Evolutionary conservation across 64 coral and sea anemone genomes (phyloP).

Genomic region (Acropora tenuis): DNA sequence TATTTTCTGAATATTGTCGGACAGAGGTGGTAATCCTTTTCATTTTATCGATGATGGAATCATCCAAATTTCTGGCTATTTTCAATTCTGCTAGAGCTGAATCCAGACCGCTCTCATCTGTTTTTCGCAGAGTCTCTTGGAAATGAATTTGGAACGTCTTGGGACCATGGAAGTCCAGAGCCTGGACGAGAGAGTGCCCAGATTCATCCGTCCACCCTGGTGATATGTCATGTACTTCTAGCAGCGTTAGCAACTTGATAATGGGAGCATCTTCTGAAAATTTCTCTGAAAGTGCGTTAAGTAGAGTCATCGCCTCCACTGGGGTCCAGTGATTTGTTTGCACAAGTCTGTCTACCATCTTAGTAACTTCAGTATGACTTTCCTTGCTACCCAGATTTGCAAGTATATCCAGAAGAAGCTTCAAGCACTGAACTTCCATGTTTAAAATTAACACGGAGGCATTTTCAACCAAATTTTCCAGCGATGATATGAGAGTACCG

Average conservation of each 20-base stretch:
- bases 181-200: not conserved
- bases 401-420: not conserved
- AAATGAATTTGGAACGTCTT: not conserved
- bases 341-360: not conserved
- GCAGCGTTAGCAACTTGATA: not conserved
- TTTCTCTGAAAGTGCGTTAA: not conserved
- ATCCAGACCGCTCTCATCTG: not conserved
- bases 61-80: not conserved
- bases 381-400: not conserved
- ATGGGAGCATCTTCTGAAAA: not conserved
- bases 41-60: not conserved
- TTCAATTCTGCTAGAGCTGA: slow-evolving; percentile 7
- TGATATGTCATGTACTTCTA: slow-evolving; percentile 3
- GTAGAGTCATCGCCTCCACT: not conserved
- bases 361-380: not conserved
- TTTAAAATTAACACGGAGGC: slow-evolving; percentile 7
- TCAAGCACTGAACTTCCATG: not conserved
- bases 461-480: not conserved
- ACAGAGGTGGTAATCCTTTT: not conserved
- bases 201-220: slow-evolving; percentile 8
- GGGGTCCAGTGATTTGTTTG: slow-evolving; percentile 17
- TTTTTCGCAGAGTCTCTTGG: not conserved
- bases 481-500: not conserved
- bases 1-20: not conserved
- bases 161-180: not conserved